A percentile compares a stretch with the other conserved stretches of the same genome.
Evolutionary conservation across 2,113 vertebrate species (phyloP).

Genomic region (Arizona elegans): DNA sequence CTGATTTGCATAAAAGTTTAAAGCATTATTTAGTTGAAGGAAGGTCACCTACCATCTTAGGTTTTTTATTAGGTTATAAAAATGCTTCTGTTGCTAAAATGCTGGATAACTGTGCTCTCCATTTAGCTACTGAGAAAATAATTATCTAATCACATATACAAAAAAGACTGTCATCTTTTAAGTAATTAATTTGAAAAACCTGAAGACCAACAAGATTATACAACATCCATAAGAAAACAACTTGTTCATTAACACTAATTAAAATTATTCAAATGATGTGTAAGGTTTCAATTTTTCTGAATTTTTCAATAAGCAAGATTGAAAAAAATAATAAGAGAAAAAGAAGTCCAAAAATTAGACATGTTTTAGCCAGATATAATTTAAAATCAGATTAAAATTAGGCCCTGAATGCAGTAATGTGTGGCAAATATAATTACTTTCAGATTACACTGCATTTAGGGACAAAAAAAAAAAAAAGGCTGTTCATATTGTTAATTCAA

Average conservation of each 20-base stretch:
- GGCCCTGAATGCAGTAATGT: background rate
- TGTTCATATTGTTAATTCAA: background rate
- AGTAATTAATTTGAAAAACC: background rate
- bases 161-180: background rate
- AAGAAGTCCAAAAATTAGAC: background rate
- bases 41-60: conserved; percentile 43
- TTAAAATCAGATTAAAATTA: background rate
- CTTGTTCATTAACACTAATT: background rate
- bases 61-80: conserved; percentile 9
- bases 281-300: background rate
- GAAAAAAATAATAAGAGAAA: background rate
- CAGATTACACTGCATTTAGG: background rate
- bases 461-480: background rate
- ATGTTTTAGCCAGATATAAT: background rate
- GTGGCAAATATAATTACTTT: background rate
- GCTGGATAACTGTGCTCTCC: background rate
- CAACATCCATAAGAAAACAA: background rate
- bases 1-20: conserved; percentile 14
- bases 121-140: conserved; percentile 39
- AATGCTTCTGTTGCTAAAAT: conserved; percentile 26
- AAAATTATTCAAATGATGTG: background rate
- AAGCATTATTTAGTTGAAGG: conserved; percentile 45
- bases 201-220: background rate
- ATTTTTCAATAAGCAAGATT: background rate
- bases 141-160: conserved; percentile 44